Base-by-base conservation (phyloP, 92 coral and sea anemone genomes). In the Actinernus sp. region DNA sequence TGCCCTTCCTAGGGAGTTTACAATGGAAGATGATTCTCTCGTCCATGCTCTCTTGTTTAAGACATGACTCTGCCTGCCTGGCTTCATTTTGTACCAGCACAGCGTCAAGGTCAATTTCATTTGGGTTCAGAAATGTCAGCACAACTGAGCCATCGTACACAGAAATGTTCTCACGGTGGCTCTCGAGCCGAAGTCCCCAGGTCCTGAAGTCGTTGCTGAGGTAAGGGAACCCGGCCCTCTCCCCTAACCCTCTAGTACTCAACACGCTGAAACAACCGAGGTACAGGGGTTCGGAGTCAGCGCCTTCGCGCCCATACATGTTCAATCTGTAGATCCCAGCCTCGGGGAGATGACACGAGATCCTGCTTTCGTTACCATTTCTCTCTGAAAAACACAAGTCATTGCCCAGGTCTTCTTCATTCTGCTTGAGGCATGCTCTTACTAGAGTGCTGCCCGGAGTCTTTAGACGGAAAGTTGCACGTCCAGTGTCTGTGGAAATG, bases 181-280 rank as follows among this genome's bases (percentile, higher is more conserved):
- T 90, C 46, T 86, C 93, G 11, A 90, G 58, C n/a, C 85, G 68
- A 25, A 90, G 83, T 2, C 90, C 93, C 97, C 97, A 90, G 13
- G 74, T 55, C 13, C 92, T 72, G 41, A 90, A 90, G 14, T 81
- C 89, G 29, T 90, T 89, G 27, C 87, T 77, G 22, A 90, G 55
- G 21, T 65, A 75, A 3, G 89, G 86, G 43, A 86, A 90, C 29
- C 93, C 93, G 32, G 97, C 83, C 25, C 84, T 61, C 55, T 76
- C 85, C 23, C 79, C 92, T 29, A 83, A 76, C 6, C 83, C 86
- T 38, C 74, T 46, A 23, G 86, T 68, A 21, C 87, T 76, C 7
- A 85, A 68, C 29, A 86, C 48, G 29, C 74, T 61, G 50, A 65
- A 89, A 4, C 84, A 79, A 27, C 84, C 78, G 1, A 90, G 63